phyloP scores from a whole-genome alignment of 2,888 invertebrate species.

The Leucoma salicis region DNA sequence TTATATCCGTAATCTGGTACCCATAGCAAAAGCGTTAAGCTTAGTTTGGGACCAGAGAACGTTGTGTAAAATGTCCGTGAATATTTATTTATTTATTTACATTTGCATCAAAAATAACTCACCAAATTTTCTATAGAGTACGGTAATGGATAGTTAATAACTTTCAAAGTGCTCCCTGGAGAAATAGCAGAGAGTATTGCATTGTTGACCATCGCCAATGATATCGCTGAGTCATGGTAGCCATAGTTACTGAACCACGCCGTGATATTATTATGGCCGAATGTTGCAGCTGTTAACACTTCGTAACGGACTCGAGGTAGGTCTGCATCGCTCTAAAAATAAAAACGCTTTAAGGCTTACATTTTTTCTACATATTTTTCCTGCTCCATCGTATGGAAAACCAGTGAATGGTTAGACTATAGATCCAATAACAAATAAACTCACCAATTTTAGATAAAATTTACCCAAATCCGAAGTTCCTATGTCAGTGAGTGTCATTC shows the following conservation, averaged over 20 bases:
- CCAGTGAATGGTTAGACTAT: too few relatives aligned
- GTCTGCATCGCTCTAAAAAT: slow-evolving; percentile 49
- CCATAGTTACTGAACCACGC: slow-evolving; percentile 92
- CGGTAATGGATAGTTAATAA: slow-evolving; percentile 87
- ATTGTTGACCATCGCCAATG: slow-evolving; percentile 85
- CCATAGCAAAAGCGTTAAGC: too few relatives aligned
- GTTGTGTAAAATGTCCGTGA: too few relatives aligned
- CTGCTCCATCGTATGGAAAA: too few relatives aligned
- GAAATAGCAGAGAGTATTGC: slow-evolving; percentile 79
- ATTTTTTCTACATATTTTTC: too few relatives aligned
- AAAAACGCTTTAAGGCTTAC: not conserved
- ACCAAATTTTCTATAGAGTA: slow-evolving; percentile 83
- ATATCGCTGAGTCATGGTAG: slow-evolving; percentile 87
- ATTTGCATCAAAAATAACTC: too few relatives aligned
- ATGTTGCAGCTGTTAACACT: slow-evolving; percentile 82
- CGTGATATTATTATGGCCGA: slow-evolving; percentile 70
- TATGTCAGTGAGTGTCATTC: slow-evolving; percentile 57
- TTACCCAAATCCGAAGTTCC: slow-evolving; percentile 58
- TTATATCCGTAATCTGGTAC: too few relatives aligned
- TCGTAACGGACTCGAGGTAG: slow-evolving; percentile 70
- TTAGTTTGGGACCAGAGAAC: too few relatives aligned
- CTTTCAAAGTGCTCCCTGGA: slow-evolving; percentile 64
- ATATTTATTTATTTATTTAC: too few relatives aligned
- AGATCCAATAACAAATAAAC: slow-evolving; percentile 12
- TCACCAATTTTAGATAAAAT: slow-evolving; percentile 72